A percentile compares a stretch with the other conserved stretches of the same genome.
Conservation (phyloP, 1,140 invertebrate genomes). For the Venturia canescens region DNA sequence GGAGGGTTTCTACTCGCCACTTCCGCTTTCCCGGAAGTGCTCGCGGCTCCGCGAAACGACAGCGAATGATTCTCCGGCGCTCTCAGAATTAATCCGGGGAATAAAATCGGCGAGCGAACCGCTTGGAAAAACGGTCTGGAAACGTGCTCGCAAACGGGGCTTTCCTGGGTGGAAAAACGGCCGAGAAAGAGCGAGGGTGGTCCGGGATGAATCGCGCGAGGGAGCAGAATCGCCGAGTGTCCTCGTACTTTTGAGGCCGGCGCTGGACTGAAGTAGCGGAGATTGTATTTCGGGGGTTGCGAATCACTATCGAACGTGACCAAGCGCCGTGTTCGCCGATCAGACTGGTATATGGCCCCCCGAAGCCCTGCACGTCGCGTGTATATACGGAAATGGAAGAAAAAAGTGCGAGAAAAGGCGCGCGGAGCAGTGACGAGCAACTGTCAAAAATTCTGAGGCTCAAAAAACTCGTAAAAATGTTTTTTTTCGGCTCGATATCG, state of each 20-base stretch:
- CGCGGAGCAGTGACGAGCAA: conserved; percentile 16
- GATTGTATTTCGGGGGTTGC: conserved; percentile 60
- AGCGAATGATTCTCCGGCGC: too few species aligned
- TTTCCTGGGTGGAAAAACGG: neutral
- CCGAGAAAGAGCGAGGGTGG: neutral
- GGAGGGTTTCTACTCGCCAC: too few species aligned
- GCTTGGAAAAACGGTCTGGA: neutral
- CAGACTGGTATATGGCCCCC: conserved; percentile 54
- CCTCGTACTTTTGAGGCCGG: conserved; percentile 56
- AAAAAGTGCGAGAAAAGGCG: conserved; percentile 43
- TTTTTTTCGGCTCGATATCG: too few species aligned
- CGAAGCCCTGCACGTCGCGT: conserved; percentile 39
- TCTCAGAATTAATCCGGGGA: too few species aligned
- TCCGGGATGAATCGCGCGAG: conserved; percentile 1
- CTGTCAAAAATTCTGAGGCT: too few species aligned
- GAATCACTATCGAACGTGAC: conserved; percentile 68
- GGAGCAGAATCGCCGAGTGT: conserved; percentile 34
- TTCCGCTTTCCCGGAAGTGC: too few species aligned
- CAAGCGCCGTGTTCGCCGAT: conserved; percentile 61
- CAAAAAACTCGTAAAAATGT: too few species aligned
- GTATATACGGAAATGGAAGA: neutral
- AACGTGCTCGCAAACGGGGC: too few species aligned
- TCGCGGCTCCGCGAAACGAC: too few species aligned
- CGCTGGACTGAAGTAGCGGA: conserved; percentile 53
- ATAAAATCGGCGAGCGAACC: neutral